Conservation (phyloP, 2,888 invertebrate genomes). For the Quadriops clusia region DNA sequence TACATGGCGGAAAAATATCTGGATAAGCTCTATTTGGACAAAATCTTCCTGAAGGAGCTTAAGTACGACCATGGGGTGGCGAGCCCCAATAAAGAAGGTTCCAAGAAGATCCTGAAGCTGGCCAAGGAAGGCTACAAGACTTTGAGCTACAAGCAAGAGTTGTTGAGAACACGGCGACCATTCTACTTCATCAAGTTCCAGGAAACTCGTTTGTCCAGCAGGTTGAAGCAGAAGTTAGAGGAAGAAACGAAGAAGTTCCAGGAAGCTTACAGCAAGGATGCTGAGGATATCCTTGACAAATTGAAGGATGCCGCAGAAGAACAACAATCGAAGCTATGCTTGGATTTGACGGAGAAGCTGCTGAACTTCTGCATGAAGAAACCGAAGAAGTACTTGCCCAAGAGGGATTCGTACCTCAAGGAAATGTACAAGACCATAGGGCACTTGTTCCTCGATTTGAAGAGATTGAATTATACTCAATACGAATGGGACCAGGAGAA, state of each 20-base stretch:
- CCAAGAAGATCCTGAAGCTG: conserved; percentile 24
- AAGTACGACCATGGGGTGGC: conserved; percentile 25
- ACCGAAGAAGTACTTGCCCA: conserved; percentile 32
- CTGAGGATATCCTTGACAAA: conserved; percentile 29
- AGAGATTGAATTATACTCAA: conserved; percentile 29
- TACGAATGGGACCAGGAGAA: conserved; percentile 23
- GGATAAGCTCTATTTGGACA: conserved; percentile 35
- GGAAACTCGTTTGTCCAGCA: conserved; percentile 27
- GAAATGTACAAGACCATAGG: conserved; percentile 35
- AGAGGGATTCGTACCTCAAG: conserved; percentile 31
- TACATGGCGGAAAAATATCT: conserved; percentile 37
- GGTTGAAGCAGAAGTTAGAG: conserved; percentile 24
- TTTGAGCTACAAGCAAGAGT: conserved; percentile 32
- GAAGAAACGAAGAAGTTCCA: conserved; percentile 28
- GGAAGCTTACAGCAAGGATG: conserved; percentile 30
- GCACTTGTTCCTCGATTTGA: conserved; percentile 34
- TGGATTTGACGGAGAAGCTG: conserved; percentile 32
- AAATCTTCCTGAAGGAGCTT: conserved; percentile 33
- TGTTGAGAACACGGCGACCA: conserved; percentile 36
- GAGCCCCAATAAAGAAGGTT: conserved; percentile 33
- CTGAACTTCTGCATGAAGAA: conserved; percentile 35
- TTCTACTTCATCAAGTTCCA: conserved; percentile 36
- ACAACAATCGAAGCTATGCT: conserved; percentile 17
- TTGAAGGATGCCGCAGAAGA: conserved; percentile 27
- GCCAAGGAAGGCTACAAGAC: conserved; percentile 28